These are phyloP conservation scores for Meandrusa payeni DNA, from an alignment of 2,888 invertebrate species.

Conservation along the genomic window DNA sequence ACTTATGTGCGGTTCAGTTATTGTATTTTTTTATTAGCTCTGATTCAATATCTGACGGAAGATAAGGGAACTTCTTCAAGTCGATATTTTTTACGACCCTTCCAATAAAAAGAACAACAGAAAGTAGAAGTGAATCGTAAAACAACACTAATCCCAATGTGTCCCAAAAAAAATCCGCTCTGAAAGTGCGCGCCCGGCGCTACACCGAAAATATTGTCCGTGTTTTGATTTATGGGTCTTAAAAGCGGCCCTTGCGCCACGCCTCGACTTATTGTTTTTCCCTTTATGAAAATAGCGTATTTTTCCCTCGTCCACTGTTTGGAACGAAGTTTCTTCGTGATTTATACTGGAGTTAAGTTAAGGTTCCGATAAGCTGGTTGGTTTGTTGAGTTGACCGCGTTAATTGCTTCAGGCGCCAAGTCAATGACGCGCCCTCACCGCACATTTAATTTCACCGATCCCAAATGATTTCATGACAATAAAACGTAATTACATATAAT, in stretches of 20 bases:
- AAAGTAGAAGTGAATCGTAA: slow-evolving; percentile 68
- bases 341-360: slow-evolving; percentile 50
- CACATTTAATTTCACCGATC: slow-evolving; percentile 6
- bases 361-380: slow-evolving; percentile 53
- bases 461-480: slow-evolving; percentile 8
- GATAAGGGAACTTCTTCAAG: slow-evolving; percentile 30
- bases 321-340: slow-evolving; percentile 48
- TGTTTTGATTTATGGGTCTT: slow-evolving; percentile 76
- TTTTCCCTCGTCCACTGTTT: slow-evolving; percentile 59
- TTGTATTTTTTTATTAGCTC: slow-evolving; percentile 25
- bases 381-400: slow-evolving; percentile 36
- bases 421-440: slow-evolving; percentile 14
- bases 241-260: slow-evolving; percentile 69
- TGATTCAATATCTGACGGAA: slow-evolving; percentile 22
- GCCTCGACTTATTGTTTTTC: slow-evolving; percentile 74
- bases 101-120: slow-evolving; percentile 59
- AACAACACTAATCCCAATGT: slow-evolving; percentile 71
- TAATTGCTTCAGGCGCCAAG: slow-evolving; percentile 31
- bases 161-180: slow-evolving; percentile 59
- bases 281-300: slow-evolving; percentile 71
- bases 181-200: slow-evolving; percentile 59
- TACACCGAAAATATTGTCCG: slow-evolving; percentile 66
- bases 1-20: slow-evolving; percentile 42
- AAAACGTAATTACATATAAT: slow-evolving; percentile 6
- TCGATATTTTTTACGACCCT: slow-evolving; percentile 47